A percentile compares a stretch with the other conserved stretches of the same genome.
Evolutionary conservation across 2,888 invertebrate genomes (phyloP).

Genomic region (Trissolcus japonicus): DNA sequence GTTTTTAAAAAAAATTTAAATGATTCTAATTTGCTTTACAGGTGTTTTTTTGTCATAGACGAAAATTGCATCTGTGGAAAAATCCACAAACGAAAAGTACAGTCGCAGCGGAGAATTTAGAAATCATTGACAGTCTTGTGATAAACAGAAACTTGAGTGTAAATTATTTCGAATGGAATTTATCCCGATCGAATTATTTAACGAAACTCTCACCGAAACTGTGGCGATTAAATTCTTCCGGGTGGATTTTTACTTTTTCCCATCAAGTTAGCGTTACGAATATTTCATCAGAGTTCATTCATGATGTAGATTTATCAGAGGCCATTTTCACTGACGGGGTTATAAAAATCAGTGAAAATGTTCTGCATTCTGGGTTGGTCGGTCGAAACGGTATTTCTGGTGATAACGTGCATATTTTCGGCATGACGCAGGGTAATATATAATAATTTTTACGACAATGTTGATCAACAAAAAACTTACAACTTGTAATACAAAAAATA

Average conservation of each 20-base stretch:
- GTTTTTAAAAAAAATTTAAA: too few species aligned
- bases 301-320: conserved; percentile 54
- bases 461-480: too few species aligned
- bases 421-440: conserved; percentile 60
- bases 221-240: conserved; percentile 59
- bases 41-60: conserved; percentile 59
- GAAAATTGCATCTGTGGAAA: conserved; percentile 58
- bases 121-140: conserved; percentile 58
- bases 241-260: conserved; percentile 59
- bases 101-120: conserved; percentile 28
- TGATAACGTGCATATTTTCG: conserved; percentile 60
- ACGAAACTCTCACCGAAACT: conserved; percentile 60
- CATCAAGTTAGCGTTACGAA: conserved; percentile 53
- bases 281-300: conserved; percentile 59
- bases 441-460: conserved; percentile 3
- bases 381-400: conserved; percentile 60
- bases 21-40: not conserved
- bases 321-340: conserved; percentile 63
- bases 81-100: conserved; percentile 15
- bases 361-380: conserved; percentile 61
- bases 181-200: conserved; percentile 56
- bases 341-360: conserved; percentile 59
- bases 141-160: conserved; percentile 60
- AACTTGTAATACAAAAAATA: not conserved
- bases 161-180: conserved; percentile 56